phyloP scores from a whole-genome alignment of 2,797 vertebrate species.

The Sebastiscus albofasciatus region DNA sequence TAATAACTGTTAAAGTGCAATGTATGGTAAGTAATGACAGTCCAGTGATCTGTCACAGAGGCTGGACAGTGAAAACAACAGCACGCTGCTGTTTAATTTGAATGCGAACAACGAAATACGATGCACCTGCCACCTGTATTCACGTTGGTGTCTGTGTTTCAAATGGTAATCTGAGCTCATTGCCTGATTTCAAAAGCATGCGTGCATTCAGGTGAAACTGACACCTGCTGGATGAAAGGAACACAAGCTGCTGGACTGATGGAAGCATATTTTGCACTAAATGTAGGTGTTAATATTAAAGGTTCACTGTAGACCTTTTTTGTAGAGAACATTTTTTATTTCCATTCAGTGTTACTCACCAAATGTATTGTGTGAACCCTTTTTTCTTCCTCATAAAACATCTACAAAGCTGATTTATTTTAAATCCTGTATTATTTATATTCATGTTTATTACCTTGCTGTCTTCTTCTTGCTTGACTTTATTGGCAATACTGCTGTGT shows the following conservation, averaged over 20 bases:
- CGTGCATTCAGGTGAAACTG: background rate
- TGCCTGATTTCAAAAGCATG: slow-evolving; percentile 41
- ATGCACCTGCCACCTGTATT: slow-evolving; percentile 7
- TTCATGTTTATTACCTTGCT: background rate
- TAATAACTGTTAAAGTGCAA: background rate
- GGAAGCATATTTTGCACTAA: background rate
- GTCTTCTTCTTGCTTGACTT: background rate
- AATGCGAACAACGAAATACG: background rate
- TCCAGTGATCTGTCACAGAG: slow-evolving; percentile 14
- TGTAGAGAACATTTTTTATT: background rate
- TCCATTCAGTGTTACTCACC: background rate
- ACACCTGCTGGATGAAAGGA: slow-evolving; percentile 40
- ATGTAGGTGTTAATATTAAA: background rate
- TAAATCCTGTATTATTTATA: background rate
- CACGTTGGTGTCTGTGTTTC: slow-evolving; percentile 15
- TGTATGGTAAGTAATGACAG: background rate
- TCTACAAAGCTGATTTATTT: background rate
- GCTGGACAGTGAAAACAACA: background rate
- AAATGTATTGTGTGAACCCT: background rate
- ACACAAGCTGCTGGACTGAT: background rate
- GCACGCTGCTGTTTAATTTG: background rate
- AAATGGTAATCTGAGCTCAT: slow-evolving; percentile 41
- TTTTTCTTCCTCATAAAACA: background rate
- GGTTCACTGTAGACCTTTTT: background rate
- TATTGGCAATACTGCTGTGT: background rate